Conservation (phyloP, 2,797 vertebrate genomes). For the Triplophysa bombifrons region DNA sequence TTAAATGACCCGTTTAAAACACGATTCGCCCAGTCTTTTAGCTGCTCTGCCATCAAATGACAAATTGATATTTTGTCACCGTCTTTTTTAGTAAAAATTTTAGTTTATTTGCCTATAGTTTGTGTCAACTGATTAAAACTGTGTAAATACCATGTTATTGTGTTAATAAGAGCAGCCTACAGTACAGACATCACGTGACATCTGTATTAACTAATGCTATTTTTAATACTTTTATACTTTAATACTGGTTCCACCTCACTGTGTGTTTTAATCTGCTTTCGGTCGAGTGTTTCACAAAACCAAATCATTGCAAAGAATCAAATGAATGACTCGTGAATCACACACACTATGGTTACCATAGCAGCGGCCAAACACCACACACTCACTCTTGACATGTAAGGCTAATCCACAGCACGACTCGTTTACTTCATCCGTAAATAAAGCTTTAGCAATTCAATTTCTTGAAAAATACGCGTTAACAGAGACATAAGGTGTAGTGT, state of each 20-base stretch:
- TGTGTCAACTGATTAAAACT: not conserved
- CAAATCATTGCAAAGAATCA: not conserved
- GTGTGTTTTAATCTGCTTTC: not conserved
- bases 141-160: not conserved
- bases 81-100: not conserved
- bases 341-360: slow-evolving; percentile 57
- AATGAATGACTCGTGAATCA: slow-evolving; percentile 9
- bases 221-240: not conserved
- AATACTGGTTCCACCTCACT: not conserved
- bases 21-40: not conserved
- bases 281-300: not conserved
- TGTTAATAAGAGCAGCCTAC: not conserved
- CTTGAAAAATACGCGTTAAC: not conserved
- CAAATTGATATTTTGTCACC: not conserved
- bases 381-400: not conserved
- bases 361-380: slow-evolving; percentile 60
- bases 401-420: not conserved
- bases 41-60: not conserved
- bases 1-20: not conserved
- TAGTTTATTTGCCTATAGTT: not conserved
- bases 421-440: not conserved
- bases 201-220: not conserved
- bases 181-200: too few species aligned
- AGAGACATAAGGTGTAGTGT: not conserved
- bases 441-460: not conserved